Conservation (phyloP, 2,888 invertebrate species). For the Trissolcus japonicus region DNA sequence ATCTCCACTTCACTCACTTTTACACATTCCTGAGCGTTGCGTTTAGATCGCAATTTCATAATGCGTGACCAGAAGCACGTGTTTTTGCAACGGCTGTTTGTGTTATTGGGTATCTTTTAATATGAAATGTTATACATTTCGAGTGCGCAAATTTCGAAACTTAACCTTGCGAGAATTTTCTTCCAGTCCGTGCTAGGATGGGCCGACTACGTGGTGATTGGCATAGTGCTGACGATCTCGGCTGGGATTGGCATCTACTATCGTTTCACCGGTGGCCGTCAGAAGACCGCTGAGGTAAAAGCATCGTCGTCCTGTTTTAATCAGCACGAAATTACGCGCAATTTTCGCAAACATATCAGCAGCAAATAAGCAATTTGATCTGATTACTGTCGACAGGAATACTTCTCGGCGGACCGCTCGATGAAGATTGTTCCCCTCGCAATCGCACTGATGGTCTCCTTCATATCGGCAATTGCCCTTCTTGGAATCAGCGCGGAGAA, state of each 20-base stretch:
- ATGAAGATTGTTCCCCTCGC: conserved; percentile 89
- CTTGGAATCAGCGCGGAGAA: conserved; percentile 93
- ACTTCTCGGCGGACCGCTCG: conserved; percentile 87
- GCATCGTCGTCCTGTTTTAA: conserved; percentile 20
- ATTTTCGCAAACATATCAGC: conserved; percentile 19
- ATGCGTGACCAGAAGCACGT: too few relatives aligned
- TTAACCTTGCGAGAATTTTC: neutral
- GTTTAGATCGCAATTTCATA: too few relatives aligned
- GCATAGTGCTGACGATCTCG: conserved; percentile 84
- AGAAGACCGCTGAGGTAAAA: conserved; percentile 86
- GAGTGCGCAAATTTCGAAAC: too few relatives aligned
- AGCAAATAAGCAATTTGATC: conserved; percentile 44
- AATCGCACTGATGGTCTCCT: conserved; percentile 94
- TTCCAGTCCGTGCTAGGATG: conserved; percentile 60
- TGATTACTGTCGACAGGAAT: conserved; percentile 80
- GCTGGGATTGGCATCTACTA: conserved; percentile 89
- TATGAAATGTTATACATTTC: too few relatives aligned
- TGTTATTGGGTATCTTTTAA: too few relatives aligned
- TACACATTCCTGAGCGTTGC: too few relatives aligned
- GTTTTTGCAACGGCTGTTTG: too few relatives aligned
- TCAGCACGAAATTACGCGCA: conserved; percentile 40
- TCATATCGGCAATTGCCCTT: conserved; percentile 93
- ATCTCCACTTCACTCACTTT: neutral
- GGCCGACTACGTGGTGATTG: conserved; percentile 87
- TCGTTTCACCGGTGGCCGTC: conserved; percentile 89